A percentile compares a stretch with the other conserved stretches of the same genome.
phyloP scores from a whole-genome alignment of 1,140 invertebrate genomes.

The Venturia canescens region DNA sequence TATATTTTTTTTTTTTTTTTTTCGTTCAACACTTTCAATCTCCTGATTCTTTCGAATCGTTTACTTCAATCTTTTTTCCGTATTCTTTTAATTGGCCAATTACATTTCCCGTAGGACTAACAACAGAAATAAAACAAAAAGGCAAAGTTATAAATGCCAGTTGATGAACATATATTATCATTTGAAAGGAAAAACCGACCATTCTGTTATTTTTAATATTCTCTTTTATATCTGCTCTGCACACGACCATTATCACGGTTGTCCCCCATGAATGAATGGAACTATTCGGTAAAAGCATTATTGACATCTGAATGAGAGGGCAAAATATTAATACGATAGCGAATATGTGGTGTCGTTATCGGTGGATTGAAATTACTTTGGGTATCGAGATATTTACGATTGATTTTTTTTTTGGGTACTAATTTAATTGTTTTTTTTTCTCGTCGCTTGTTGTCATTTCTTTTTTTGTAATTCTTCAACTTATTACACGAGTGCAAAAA shows the following conservation, averaged over 20 bases:
- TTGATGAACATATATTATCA: too few relatives aligned
- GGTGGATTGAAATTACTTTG: slow-evolving; percentile 57
- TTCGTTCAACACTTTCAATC: slow-evolving; percentile 24
- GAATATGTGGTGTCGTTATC: slow-evolving; percentile 56
- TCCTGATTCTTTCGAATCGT: slow-evolving; percentile 29
- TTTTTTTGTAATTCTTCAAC: neutral
- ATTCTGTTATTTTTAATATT: slow-evolving; percentile 32
- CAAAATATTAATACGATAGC: slow-evolving; percentile 78
- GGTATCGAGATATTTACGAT: slow-evolving; percentile 58
- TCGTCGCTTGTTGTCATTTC: slow-evolving; percentile 9
- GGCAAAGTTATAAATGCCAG: neutral
- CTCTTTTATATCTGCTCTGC: slow-evolving; percentile 33
- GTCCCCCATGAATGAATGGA: slow-evolving; percentile 62
- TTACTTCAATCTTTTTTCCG: slow-evolving; percentile 41
- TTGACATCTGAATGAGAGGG: slow-evolving; percentile 73
- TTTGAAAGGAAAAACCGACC: neutral
- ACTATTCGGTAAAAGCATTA: slow-evolving; percentile 64
- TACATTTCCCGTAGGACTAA: slow-evolving; percentile 72
- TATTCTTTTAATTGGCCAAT: slow-evolving; percentile 59
- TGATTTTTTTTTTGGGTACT: slow-evolving; percentile 59
- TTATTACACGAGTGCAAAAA: slow-evolving; percentile 6
- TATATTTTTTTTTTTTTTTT: too few relatives aligned
- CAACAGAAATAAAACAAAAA: slow-evolving; percentile 56
- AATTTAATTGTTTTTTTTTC: slow-evolving; percentile 42
- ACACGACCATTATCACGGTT: slow-evolving; percentile 18